phyloP scores from a whole-genome alignment of 2,888 invertebrate species.

The Frankliniella intonsa region DNA sequence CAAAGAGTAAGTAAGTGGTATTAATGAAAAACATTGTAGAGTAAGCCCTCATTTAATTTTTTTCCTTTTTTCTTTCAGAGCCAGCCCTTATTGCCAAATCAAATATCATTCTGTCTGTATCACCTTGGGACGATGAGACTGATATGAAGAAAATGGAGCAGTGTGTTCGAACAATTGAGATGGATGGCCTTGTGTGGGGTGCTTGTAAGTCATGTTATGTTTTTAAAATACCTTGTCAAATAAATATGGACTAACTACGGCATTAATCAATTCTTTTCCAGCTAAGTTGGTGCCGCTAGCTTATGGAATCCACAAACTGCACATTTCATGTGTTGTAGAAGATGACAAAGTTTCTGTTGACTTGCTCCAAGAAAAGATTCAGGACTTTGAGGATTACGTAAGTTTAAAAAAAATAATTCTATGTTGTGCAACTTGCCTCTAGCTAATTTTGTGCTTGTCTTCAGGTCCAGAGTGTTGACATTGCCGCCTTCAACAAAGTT shows the following conservation, averaged over 20 bases:
- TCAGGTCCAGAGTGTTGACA: conserved; percentile 46
- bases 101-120: conserved; percentile 87
- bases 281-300: conserved; percentile 86
- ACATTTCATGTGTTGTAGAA: conserved; percentile 88
- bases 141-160: conserved; percentile 82
- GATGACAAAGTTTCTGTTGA: conserved; percentile 93
- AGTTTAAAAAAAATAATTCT: conserved; percentile 42
- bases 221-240: neutral
- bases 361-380: conserved; percentile 80
- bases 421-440: conserved; percentile 29
- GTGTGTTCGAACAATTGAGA: conserved; percentile 67
- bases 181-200: conserved; percentile 92
- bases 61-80: conserved; percentile 52
- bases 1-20: conserved; percentile 62
- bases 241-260: neutral
- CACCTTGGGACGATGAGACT: conserved; percentile 84
- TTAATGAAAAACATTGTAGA: neutral
- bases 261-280: conserved; percentile 42
- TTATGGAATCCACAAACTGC: conserved; percentile 87
- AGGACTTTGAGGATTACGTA: conserved; percentile 76
- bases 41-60: neutral
- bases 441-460: conserved; percentile 30
- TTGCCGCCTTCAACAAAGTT: conserved; percentile 93
- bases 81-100: conserved; percentile 89
- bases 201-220: conserved; percentile 53